These are phyloP conservation scores for Lepus timidus DNA, from an alignment of 2,113 vertebrate species.

Conservation along the genomic window DNA sequence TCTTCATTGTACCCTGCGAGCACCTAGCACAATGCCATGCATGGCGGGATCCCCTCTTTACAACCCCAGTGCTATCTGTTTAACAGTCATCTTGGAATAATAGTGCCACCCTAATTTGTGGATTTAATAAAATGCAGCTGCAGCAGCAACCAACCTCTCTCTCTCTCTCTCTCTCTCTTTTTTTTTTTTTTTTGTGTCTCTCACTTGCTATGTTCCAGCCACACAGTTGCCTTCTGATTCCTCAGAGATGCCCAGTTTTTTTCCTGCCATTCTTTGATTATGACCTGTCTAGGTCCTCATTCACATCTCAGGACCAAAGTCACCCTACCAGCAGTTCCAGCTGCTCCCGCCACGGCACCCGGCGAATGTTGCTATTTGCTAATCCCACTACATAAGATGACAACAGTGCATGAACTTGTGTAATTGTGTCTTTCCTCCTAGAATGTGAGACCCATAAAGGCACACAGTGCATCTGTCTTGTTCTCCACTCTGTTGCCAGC, in stretches of 20 bases:
- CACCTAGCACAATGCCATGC: background rate
- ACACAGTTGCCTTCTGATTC: background rate
- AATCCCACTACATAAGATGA: background rate
- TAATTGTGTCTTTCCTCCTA: background rate
- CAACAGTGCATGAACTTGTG: background rate
- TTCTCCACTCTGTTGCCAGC: background rate
- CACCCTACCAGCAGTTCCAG: background rate
- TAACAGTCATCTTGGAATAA: conserved; percentile 66
- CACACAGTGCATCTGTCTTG: background rate
- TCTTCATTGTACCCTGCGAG: background rate
- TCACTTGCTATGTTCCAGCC: background rate
- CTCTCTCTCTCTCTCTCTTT: background rate
- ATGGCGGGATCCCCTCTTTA: background rate
- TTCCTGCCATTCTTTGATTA: background rate
- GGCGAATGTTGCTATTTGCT: background rate
- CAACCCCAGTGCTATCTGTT: conserved; percentile 34
- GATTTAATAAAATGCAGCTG: conserved; percentile 75
- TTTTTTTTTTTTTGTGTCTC: background rate
- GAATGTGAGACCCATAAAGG: background rate
- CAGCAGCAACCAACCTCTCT: background rate
- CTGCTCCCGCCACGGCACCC: background rate
- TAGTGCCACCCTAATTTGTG: conserved; percentile 67
- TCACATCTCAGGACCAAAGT: background rate
- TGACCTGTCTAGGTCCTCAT: background rate
- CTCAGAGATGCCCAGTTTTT: background rate